Evolutionary conservation across 1,140 invertebrate genomes (phyloP), one percentile per base, ranked within the genome.

Genomic region (Brachionus angularis): DNA sequence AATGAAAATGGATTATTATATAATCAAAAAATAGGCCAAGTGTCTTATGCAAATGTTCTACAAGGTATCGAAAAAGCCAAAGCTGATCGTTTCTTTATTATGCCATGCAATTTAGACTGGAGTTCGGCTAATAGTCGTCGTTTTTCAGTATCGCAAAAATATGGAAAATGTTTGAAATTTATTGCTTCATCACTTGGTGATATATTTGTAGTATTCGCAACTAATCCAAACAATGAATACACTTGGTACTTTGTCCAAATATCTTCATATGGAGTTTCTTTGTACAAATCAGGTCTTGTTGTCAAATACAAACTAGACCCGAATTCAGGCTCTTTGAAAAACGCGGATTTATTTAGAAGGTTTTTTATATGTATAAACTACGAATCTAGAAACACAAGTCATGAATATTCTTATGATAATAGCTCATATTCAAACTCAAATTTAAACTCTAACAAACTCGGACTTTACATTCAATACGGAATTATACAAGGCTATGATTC

Each of bases 231-330:
- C 21, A 46, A 67, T 21, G 62, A 67, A 31, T 36, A 67, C 12
- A 67, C 62, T 25, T 67, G 62, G 62, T 67, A 67, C 36, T 67
- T 47, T 42, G 29, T 67, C 33, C 62, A 67, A 36, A 67, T 67
- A 67, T 67, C 62, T 21, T 67, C 62, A 7, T 67, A 67, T 50
- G 62, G 62, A 18, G 62, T 67, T 8, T 39, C 62, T 27, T 50
- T 67, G 46, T 67, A 67, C 8, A 18, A 42, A 33, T 39, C 42
- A 5, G 62, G 62, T 21, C 62, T 67, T 16, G 62, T 67, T 23
- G 39, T 67, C 2, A 67, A 50, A 47, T 67, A 47, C 42, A 7
- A 12, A 18, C 31, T 67, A 10, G 27, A 50, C 44, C 18, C 62
- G 27, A 27, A 21, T 0, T 47, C 47, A 33, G 62, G 62, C 14